Percentiles rank a stretch among this genome's conserved stretches.
phyloP scores from a whole-genome alignment of 2,113 vertebrate species.

The Paralichthys olivaceus region DNA sequence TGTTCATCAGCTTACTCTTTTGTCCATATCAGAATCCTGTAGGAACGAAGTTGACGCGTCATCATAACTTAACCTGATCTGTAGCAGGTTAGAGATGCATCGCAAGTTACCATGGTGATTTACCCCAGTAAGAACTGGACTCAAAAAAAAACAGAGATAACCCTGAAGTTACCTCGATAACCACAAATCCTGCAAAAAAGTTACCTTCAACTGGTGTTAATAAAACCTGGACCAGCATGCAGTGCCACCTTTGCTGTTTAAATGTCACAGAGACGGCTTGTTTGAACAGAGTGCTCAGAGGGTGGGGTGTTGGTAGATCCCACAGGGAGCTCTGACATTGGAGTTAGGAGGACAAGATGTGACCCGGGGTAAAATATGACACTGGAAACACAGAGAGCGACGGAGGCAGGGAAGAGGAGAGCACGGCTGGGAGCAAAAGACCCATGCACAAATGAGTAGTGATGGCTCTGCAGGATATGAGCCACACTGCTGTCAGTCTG shows the following conservation, averaged over 20 bases:
- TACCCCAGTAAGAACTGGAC: no score
- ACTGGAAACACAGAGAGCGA: constrained; percentile 52
- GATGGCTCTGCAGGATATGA: constrained; percentile 66
- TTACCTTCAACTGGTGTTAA: constrained; percentile 26
- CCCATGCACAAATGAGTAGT: constrained; percentile 61
- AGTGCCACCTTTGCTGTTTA: constrained; percentile 27
- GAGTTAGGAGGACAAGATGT: constrained; percentile 58
- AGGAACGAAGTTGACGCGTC: no score
- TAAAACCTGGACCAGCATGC: constrained; percentile 6
- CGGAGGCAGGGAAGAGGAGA: constrained; percentile 43
- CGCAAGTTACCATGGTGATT: no score
- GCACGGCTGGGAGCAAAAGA: constrained; percentile 62
- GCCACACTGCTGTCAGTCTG: constrained; percentile 32
- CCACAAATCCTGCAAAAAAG: not conserved
- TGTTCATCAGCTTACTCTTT: no score
- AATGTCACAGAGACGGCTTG: constrained; percentile 36
- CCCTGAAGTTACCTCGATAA: no score
- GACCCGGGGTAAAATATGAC: constrained; percentile 70
- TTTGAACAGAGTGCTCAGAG: constrained; percentile 13
- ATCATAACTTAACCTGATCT: no score
- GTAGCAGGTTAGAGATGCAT: no score
- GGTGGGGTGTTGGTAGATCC: constrained; percentile 28
- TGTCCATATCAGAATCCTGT: no score
- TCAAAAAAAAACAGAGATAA: no score
- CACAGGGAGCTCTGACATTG: constrained; percentile 61